These are phyloP conservation scores for Wasmannia auropunctata DNA, from an alignment of 1,140 invertebrate species.

Conservation along the genomic window DNA sequence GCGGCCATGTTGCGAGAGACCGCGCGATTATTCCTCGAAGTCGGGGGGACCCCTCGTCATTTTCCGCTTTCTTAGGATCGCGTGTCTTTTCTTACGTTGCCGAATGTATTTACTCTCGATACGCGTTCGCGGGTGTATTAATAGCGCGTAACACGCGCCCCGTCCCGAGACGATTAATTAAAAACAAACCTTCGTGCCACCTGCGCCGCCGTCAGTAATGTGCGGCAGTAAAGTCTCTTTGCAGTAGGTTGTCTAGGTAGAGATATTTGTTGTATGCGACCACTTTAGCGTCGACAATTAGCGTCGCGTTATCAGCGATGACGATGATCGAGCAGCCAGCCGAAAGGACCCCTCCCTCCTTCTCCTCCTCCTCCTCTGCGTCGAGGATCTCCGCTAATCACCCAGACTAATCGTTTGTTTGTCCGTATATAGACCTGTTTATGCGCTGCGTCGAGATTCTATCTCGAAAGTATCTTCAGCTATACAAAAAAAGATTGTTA, in stretches of 20 bases:
- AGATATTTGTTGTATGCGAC: not conserved
- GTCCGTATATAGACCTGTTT: not conserved
- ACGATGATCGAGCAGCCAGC: not conserved
- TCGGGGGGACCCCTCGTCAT: not conserved
- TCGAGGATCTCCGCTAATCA: not conserved
- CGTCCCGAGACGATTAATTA: not conserved
- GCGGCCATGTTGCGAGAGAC: conserved; percentile 7
- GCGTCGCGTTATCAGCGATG: conserved; percentile 26
- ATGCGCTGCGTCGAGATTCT: not conserved
- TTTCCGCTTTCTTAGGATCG: not conserved
- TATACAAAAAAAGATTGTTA: not conserved
- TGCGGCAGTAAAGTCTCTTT: not conserved
- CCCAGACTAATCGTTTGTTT: not conserved
- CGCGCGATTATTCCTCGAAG: not conserved
- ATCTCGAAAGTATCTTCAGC: not conserved
- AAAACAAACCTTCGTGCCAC: conserved; percentile 49
- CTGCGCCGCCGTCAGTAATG: not conserved
- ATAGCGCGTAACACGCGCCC: not conserved
- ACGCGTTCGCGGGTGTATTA: not conserved
- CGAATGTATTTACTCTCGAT: not conserved
- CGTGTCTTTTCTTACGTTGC: not conserved
- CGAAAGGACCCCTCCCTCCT: not conserved
- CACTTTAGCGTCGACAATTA: conserved; percentile 11
- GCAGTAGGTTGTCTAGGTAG: conserved; percentile 61
- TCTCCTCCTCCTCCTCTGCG: too few relatives aligned